Evolutionary conservation across 2,113 vertebrate genomes (phyloP), one percentile per base, ranked within the genome.

Genomic region (Cranoglanis bouderius): DNA sequence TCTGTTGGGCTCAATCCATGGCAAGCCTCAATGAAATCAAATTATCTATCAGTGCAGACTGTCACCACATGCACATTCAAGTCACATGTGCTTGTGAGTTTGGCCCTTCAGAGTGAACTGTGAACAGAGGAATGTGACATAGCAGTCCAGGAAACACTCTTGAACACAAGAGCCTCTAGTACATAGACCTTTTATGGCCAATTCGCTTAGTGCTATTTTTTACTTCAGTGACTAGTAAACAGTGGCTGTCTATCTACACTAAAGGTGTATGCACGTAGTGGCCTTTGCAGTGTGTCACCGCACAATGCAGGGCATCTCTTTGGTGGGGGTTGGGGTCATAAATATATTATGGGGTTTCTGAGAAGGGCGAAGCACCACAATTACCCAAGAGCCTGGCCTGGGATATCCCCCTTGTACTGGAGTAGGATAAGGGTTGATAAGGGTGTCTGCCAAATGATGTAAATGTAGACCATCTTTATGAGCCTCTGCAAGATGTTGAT

Each of bases 101-200:
- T 82, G 32, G 80, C 10, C 19, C 19, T 51, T 57, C 8, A 4
- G 19, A 82, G 59, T 38, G 14, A 82, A 57, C 19, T 38, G 53
- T 38, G 80, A n/a, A 32, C 26, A 57, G 80, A 82, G 53, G 32
- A 59, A 82, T 82, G 80, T 57, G 53, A 59, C 51, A 57, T 24
- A 35, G 19, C 80, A 82, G 29, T 82, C 18, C 19, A 82, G 19
- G n/a, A 13, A 35, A 82, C 78, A 81, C 32, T 82, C 35, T 3
- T 57, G 29, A 82, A 38, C 80, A 82, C 32, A 82, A 82, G 53
- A 35, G 51, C 32, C 80, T 55, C 51, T 57, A 82, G 10, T 82
- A 57, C 53, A 57, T 24, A 38, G 18, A 32, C 80, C 80, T 82
- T 82, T 82, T 82, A 35, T 82, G 16, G 78, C 77, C 16, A 32